Conservation (phyloP, 2,113 vertebrate genomes). For the Paracanthobrama guichenoti region DNA sequence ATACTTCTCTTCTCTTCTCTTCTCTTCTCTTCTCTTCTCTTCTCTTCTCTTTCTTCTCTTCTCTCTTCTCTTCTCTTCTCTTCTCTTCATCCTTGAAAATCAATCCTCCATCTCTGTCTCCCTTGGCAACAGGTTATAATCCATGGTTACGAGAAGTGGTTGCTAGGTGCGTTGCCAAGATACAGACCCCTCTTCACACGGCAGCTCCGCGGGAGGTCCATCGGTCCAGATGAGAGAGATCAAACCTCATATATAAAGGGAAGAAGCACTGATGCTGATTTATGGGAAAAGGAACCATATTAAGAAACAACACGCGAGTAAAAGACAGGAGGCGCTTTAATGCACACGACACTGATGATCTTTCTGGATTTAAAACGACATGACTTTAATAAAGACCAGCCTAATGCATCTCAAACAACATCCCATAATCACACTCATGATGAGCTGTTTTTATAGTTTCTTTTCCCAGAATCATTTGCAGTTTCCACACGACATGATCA, state of each 20-base stretch:
- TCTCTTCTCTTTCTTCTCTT: background rate
- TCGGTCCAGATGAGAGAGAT: constrained; percentile 59
- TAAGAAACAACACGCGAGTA: no score
- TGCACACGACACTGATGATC: background rate
- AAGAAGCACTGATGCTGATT: background rate
- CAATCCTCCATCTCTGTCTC: constrained; percentile 79
- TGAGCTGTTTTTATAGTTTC: background rate
- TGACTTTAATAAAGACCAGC: background rate
- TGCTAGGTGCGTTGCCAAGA: constrained; percentile 82
- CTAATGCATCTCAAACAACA: background rate
- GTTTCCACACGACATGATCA: background rate
- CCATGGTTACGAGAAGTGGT: constrained; percentile 79
- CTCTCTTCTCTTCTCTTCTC: constrained; percentile 67
- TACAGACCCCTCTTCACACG: constrained; percentile 75
- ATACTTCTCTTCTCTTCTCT: background rate
- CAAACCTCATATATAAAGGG: background rate
- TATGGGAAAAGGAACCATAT: background rate
- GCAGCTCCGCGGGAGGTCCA: constrained; percentile 74
- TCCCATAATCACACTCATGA: background rate
- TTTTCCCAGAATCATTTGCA: background rate
- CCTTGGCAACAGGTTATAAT: constrained; percentile 85
- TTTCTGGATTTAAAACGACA: background rate
- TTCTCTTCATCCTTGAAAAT: constrained; percentile 70
- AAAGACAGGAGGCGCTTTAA: background rate
- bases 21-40: background rate